Conservation (phyloP, 2,797 vertebrate genomes). For the Malacoraja senta region DNA sequence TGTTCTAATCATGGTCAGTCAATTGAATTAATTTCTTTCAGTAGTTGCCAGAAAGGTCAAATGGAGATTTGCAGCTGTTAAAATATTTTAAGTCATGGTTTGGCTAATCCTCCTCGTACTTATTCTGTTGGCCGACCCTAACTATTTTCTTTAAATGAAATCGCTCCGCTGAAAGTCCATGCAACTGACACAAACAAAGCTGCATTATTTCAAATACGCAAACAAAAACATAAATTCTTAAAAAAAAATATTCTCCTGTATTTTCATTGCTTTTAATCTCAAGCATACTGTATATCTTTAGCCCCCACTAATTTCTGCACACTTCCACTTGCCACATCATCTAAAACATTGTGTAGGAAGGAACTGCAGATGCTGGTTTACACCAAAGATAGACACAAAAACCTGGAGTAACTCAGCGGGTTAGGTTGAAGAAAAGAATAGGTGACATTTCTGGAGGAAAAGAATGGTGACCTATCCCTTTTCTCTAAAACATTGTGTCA, state of each 20-base stretch:
- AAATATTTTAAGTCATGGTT: background rate
- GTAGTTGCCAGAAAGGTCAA: background rate
- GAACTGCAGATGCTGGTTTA: too few species aligned
- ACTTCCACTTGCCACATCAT: too few species aligned
- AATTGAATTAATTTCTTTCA: constrained; percentile 20
- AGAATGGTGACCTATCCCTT: too few species aligned
- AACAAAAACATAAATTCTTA: background rate
- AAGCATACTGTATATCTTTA: too few species aligned
- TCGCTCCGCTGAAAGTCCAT: background rate
- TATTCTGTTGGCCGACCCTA: background rate
- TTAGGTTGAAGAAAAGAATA: too few species aligned
- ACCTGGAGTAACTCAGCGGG: too few species aligned
- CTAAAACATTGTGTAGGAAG: too few species aligned
- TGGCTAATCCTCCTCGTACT: background rate
- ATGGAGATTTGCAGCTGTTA: background rate
- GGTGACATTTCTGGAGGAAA: too few species aligned
- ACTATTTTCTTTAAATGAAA: background rate
- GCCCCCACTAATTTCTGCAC: too few species aligned
- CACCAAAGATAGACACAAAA: too few species aligned
- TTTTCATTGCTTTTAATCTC: too few species aligned
- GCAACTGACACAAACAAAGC: background rate
- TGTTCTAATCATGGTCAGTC: background rate
- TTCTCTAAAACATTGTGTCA: too few species aligned
- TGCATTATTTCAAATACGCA: background rate
- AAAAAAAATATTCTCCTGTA: background rate